phyloP scores from a whole-genome alignment of 2,797 vertebrate genomes.

The Micromesistius poutassou region DNA sequence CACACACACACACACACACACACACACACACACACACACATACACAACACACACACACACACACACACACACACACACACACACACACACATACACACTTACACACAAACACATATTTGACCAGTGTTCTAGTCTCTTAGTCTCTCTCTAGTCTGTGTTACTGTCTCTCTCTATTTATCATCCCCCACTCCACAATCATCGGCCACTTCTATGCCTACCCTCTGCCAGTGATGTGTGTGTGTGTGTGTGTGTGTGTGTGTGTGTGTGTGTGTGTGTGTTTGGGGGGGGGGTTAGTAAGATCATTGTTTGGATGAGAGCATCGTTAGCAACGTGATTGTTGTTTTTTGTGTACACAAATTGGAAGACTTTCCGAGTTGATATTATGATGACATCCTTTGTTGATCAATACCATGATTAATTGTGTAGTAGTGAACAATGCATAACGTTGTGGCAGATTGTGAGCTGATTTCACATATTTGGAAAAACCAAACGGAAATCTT shows the following conservation, averaged over 20 bases:
- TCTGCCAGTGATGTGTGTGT: background rate
- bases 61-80: background rate
- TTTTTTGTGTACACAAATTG: constrained; percentile 40
- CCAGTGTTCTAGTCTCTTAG: no score
- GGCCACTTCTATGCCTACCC: background rate
- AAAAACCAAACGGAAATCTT: background rate
- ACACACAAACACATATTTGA: background rate
- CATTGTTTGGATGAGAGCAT: constrained; percentile 32
- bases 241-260: background rate
- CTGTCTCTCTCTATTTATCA: no score
- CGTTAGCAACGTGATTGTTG: constrained; percentile 34
- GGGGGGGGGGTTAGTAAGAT: constrained; percentile 16
- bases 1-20: background rate
- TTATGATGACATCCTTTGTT: no score
- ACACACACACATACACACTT: background rate
- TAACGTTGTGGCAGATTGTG: constrained; percentile 14
- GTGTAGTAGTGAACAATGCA: no score
- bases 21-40: no score
- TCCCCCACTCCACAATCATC: background rate
- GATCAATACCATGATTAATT: no score
- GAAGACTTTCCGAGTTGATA: background rate
- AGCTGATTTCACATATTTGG: constrained; percentile 42
- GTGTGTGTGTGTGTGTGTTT: background rate
- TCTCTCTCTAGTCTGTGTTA: no score
- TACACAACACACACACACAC: background rate